phyloP scores from a whole-genome alignment of 2,113 vertebrate genomes.

The Myocastor coypus region DNA sequence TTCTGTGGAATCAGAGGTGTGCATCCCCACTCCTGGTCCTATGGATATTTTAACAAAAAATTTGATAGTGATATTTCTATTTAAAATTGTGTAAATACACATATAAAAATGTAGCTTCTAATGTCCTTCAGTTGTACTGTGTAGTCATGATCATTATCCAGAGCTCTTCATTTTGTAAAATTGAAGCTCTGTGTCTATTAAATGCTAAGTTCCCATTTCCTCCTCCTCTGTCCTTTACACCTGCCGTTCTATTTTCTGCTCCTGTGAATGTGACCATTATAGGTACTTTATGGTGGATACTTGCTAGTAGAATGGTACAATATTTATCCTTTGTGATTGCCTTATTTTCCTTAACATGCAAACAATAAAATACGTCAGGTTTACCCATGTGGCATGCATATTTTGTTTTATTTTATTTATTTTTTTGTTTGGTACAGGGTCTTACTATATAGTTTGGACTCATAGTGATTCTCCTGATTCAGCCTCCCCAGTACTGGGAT shows the following conservation, averaged over 20 bases:
- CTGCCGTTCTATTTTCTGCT: neutral
- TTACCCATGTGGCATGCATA: neutral
- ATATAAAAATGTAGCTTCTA: neutral
- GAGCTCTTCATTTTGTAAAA: constrained; percentile 8
- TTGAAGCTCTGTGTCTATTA: neutral
- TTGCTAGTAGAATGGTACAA: neutral
- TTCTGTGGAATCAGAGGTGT: neutral
- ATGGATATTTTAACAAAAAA: neutral
- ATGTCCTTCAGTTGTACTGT: neutral
- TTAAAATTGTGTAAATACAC: neutral
- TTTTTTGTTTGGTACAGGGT: too few species aligned
- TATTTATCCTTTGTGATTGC: neutral
- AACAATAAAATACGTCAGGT: neutral
- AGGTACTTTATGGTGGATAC: neutral
- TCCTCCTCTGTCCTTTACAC: neutral
- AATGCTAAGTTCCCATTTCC: neutral
- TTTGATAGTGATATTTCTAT: neutral
- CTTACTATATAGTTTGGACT: too few species aligned
- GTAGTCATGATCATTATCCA: neutral
- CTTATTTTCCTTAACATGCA: neutral
- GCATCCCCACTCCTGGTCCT: neutral
- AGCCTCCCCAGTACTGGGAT: too few species aligned
- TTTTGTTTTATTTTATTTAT: too few species aligned
- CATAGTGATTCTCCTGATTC: too few species aligned
- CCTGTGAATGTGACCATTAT: neutral